phyloP scores from a whole-genome alignment of 2,113 vertebrate genomes.

The Macquaria australasica region DNA sequence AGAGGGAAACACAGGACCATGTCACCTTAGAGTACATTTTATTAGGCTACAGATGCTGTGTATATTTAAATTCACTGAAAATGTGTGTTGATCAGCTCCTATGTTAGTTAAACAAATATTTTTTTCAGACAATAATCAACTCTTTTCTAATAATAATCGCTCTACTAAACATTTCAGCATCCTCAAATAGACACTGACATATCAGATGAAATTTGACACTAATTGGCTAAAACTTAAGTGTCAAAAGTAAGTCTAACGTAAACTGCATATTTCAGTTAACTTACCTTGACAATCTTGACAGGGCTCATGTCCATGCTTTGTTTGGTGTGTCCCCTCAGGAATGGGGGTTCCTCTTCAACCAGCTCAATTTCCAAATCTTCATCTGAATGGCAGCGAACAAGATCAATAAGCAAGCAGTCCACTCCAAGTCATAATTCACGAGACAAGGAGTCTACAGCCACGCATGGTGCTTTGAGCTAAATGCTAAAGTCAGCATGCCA shows the following conservation, averaged over 20 bases:
- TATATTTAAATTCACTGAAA: not conserved
- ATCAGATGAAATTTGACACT: not conserved
- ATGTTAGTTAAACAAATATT: not conserved
- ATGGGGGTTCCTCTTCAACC: conserved; percentile 97
- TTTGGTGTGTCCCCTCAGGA: conserved; percentile 97
- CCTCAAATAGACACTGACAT: too few species aligned
- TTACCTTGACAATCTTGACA: conserved; percentile 98
- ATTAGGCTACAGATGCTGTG: not conserved
- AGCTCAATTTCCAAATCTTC: conserved; percentile 98
- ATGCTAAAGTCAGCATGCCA: not conserved
- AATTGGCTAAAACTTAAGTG: too few species aligned
- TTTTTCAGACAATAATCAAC: not conserved
- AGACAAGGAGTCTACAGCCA: not conserved
- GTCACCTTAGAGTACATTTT: not conserved
- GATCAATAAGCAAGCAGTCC: not conserved
- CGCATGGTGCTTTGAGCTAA: not conserved
- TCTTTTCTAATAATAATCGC: not conserved
- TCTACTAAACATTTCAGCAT: not conserved
- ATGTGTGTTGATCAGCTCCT: not conserved
- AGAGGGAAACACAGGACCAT: not conserved
- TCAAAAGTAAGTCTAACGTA: not conserved
- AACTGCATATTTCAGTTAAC: not conserved
- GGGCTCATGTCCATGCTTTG: conserved; percentile 99
- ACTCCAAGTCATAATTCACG: not conserved
- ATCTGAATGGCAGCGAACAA: conserved; percentile 80